Base-by-base conservation (phyloP, 1,140 invertebrate genomes). In the Oedothorax gibbosus region DNA sequence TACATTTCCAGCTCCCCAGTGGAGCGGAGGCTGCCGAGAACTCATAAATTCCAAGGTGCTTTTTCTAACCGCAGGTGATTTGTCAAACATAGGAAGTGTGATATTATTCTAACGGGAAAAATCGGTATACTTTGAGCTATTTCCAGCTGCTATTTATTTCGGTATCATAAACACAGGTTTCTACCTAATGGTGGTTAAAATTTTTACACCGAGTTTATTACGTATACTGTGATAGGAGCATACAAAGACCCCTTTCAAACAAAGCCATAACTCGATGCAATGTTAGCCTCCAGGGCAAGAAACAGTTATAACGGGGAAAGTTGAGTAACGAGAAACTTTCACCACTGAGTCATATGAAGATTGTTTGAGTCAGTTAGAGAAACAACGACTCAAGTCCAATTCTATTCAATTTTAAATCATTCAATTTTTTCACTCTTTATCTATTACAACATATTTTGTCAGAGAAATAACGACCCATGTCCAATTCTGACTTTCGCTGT, bases 41-140 rank as follows among this genome's bases (percentile, higher is more conserved):
- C 20, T 60, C 72, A 57, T 75, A 75, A 75, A 75, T 20, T 75
- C 15, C 54, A 11, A 15, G 14, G 54, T 57, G 49, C 20, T 75
- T 75, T 57, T 18, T 21, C 54, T 51, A 57, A 21, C 53, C 54
- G 7, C 20, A 56, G 51, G 51, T 57, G 35, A 20, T 75, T 75
- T 75, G 72, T 75, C 72, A 75, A 57, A 75, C 72, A 75, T 75
- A 15, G 18, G 53, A 12, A n/a, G 18, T 21, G 51, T 75, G 56
- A 18, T 50, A 75, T 75, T 75, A 35, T 57, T 75, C 51, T 57
- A n/a, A 18, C 21, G 53, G 35, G 53, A 53, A 71, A 50, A 49
- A n/a, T 2, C 56, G 53, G 12, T 51, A 8, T 57, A 35, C n/a
- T 11, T 20, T 18, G 10, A 75, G 72, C 51, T 75, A 75, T 75